Evolutionary conservation across 2,888 invertebrate genomes (phyloP).

Genomic region (Cloeon dipterum): DNA sequence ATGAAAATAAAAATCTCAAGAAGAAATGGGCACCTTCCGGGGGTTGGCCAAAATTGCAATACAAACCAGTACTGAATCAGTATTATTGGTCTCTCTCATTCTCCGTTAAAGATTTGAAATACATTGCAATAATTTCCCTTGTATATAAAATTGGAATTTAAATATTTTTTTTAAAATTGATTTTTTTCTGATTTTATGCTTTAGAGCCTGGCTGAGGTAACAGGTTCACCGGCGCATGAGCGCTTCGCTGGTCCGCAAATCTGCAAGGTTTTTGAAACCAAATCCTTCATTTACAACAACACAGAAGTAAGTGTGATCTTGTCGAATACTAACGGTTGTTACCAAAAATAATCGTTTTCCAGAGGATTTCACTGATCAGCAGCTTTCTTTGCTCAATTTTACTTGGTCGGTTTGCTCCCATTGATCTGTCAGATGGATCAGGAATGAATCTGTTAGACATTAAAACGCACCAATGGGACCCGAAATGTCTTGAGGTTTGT

Average conservation of each 20-base stretch:
- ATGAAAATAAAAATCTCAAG: too few relatives aligned
- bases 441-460: slow-evolving; percentile 93
- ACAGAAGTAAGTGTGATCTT: slow-evolving; percentile 34
- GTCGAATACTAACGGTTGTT: neutral
- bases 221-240: slow-evolving; percentile 72
- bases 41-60: too few relatives aligned
- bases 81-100: too few relatives aligned
- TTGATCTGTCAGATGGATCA: slow-evolving; percentile 80
- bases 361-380: slow-evolving; percentile 80
- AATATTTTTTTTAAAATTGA: too few relatives aligned
- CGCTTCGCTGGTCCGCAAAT: slow-evolving; percentile 89
- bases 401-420: slow-evolving; percentile 66
- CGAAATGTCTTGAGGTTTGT: slow-evolving; percentile 41
- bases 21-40: too few relatives aligned
- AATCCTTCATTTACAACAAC: slow-evolving; percentile 41
- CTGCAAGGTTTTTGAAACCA: slow-evolving; percentile 55
- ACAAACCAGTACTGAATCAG: neutral
- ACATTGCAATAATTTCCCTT: too few relatives aligned
- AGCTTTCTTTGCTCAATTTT: slow-evolving; percentile 80
- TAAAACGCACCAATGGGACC: slow-evolving; percentile 48
- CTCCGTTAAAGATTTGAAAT: too few relatives aligned
- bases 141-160: too few relatives aligned
- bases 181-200: slow-evolving; percentile 9
- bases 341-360: slow-evolving; percentile 11
- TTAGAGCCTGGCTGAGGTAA: slow-evolving; percentile 51